Evolutionary conservation across 1,140 invertebrate species (phyloP), one percentile per base, ranked within the genome.

Genomic region (Aleiodes sp.): DNA sequence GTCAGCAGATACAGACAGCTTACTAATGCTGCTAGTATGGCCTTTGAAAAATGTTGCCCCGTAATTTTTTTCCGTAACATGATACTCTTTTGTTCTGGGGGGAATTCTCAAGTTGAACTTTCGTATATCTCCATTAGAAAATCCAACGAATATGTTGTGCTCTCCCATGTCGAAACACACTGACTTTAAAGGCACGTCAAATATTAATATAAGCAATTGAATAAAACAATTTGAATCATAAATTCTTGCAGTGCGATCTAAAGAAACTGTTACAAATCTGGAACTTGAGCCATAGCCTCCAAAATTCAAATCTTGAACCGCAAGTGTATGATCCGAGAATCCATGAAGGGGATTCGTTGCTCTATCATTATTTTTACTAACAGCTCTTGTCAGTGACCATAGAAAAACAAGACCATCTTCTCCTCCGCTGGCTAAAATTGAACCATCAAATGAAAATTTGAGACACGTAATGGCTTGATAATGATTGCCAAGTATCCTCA

Each of bases 331-430:
- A 78, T 95, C 89, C 24, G 89, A 89, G 76, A 93, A 93, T 1
- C 88, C 88, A 70, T 92, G 90, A 0, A 91, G 59, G 12, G 94
- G 92, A 67, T 90, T 88, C 1, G 79, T 71, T 72, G 89, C 87
- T 41, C 88, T 88, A 80, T 81, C 16, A 89, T 77, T 70, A 64
- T 79, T 80, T n/a, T n/a, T n/a, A n/a, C n/a, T 3, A 10, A 83
- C 73, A 26, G 88, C 82, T 75, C 82, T 80, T 41, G 80, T 81
- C 19, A 92, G 76, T 2, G 85, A 85, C 94, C 96, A 98, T 0
- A 93, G 89, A 70, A 94, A 89, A 6, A 97, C 90, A 43, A 94
- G 87, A 26, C 94, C 94, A 87, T 97, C 96, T 75, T 96, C 91
- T n/a, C 91, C 94, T 2, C 89, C 93, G 31, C 90, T 90, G 0